Percentiles rank a stretch among this genome's conserved stretches.
Evolutionary conservation across 1,140 invertebrate genomes (phyloP).

Genomic region (Trichonephila clavata): DNA sequence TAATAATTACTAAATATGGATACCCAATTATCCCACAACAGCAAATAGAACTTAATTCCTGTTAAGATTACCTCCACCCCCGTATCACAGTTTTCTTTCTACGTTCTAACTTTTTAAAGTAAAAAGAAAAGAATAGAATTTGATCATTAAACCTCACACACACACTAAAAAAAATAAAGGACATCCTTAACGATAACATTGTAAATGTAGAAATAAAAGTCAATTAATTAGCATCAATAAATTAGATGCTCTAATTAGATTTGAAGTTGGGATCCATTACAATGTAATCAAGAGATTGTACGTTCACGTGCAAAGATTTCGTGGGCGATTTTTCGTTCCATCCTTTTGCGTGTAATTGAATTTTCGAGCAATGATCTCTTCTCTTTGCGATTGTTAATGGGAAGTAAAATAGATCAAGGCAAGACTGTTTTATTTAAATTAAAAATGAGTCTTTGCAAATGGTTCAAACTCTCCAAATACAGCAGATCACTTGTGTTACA

Average conservation of each 20-base stretch:
- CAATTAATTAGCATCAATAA: slow-evolving; percentile 12
- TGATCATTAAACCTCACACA: neutral
- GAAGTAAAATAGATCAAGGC: neutral
- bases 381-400: neutral
- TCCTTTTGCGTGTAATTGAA: slow-evolving; percentile 26
- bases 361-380: neutral
- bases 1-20: no score
- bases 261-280: slow-evolving; percentile 6
- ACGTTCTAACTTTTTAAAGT: neutral
- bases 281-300: neutral
- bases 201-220: neutral
- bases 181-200: neutral
- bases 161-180: neutral
- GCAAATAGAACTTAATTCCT: no score
- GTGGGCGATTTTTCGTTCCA: slow-evolving; percentile 8
- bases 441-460: neutral
- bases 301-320: neutral
- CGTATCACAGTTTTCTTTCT: neutral
- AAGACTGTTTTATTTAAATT: neutral
- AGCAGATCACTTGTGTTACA: neutral
- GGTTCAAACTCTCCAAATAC: neutral
- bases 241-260: neutral
- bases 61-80: neutral
- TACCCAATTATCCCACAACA: no score
- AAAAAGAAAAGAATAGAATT: neutral